Conservation (phyloP, 92 coral and sea anemone genomes). For the Heteractis magnifica region DNA sequence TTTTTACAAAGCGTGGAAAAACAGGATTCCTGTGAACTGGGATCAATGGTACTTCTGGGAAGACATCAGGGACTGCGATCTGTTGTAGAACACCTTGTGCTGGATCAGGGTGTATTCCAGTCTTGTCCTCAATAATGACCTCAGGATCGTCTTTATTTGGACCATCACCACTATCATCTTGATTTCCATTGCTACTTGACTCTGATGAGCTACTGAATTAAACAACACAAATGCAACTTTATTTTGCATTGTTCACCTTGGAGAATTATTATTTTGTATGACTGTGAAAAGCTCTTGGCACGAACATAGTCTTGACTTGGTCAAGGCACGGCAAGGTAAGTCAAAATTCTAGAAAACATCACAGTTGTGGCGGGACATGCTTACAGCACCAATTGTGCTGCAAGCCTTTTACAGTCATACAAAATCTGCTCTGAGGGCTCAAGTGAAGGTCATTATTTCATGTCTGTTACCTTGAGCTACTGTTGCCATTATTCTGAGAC, state of each 20-base stretch:
- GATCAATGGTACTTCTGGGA: constrained; percentile 90
- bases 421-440: no score
- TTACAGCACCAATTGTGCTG: no score
- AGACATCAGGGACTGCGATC: constrained; percentile 90
- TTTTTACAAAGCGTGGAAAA: constrained; percentile 98
- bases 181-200: constrained; percentile 54
- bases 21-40: constrained; percentile 98
- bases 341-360: no score
- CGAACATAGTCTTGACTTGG: no score
- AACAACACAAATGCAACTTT: not conserved
- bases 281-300: not conserved
- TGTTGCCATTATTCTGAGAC: constrained; percentile 42
- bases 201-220: constrained; percentile 46
- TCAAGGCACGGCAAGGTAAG: no score
- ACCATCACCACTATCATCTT: constrained; percentile 55
- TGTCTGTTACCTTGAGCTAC: constrained; percentile 37
- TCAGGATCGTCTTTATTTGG: constrained; percentile 68
- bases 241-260: no score
- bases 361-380: no score
- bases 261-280: no score
- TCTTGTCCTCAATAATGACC: constrained; percentile 85
- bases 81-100: constrained; percentile 79
- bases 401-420: no score
- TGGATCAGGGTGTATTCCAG: constrained; percentile 66
- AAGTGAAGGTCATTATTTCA: no score